phyloP scores from a whole-genome alignment of 1,140 invertebrate genomes.

The Leptinotarsa defecta region DNA sequence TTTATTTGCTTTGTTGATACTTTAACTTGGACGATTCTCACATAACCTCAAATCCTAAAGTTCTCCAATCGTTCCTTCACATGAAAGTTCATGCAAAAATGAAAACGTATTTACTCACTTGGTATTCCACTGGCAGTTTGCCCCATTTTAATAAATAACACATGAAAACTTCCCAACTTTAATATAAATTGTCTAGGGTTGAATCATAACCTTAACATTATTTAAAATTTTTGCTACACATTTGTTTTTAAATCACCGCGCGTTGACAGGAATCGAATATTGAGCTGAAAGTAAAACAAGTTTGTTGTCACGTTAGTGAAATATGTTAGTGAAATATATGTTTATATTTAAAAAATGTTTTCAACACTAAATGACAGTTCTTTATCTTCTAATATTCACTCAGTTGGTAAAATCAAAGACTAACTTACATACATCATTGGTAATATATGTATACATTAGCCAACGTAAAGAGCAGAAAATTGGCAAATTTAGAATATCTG shows the following conservation, averaged over 20 bases:
- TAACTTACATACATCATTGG: too few relatives aligned
- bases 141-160: slow-evolving; percentile 35
- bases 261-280: neutral
- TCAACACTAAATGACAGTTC: too few relatives aligned
- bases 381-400: too few relatives aligned
- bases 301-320: neutral
- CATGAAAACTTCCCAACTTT: neutral
- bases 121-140: slow-evolving; percentile 43
- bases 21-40: neutral
- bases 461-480: too few relatives aligned
- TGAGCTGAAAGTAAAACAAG: neutral
- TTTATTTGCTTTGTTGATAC: slow-evolving; percentile 2
- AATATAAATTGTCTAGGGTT: neutral
- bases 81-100: neutral
- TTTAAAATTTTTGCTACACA: neutral
- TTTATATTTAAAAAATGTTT: too few relatives aligned
- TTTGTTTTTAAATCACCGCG: neutral
- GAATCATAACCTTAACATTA: neutral
- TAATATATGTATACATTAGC: too few relatives aligned
- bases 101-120: slow-evolving; percentile 35
- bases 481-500: too few relatives aligned
- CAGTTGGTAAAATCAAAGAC: too few relatives aligned
- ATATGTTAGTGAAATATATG: too few relatives aligned
- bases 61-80: too few relatives aligned
- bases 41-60: neutral